These are phyloP conservation scores for Drosophila truncata DNA, from an alignment of 1,140 invertebrate species.

Conservation along the genomic window DNA sequence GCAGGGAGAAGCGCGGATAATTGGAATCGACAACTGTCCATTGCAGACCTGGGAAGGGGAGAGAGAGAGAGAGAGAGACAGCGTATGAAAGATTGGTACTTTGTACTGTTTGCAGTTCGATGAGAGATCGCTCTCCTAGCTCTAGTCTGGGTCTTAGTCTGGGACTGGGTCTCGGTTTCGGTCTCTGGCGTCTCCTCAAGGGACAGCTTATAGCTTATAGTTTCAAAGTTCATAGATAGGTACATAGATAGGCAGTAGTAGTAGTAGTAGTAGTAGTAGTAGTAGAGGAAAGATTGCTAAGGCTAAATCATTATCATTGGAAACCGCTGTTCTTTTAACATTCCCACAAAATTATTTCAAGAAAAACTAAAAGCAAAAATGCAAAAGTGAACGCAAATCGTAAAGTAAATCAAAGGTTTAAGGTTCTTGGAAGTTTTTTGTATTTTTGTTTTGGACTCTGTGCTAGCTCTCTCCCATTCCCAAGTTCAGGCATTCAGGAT, in stretches of 20 bases:
- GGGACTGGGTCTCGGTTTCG: slow-evolving; percentile 4
- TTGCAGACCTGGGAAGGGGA: slow-evolving; percentile 88
- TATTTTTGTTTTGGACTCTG: slow-evolving; percentile 71
- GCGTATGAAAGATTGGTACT: slow-evolving; percentile 79
- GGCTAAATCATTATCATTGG: slow-evolving; percentile 76
- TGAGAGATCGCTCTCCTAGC: slow-evolving; percentile 53
- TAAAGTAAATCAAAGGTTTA: slow-evolving; percentile 15
- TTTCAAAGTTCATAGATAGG: slow-evolving; percentile 40
- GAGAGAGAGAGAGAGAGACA: slow-evolving; percentile 85
- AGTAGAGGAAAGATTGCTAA: slow-evolving; percentile 76
- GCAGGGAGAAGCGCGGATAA: slow-evolving; percentile 88
- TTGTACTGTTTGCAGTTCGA: slow-evolving; percentile 39
- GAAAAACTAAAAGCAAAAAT: slow-evolving; percentile 27
- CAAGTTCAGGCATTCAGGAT: slow-evolving; percentile 81
- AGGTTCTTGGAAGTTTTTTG: slow-evolving; percentile 54
- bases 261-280: slow-evolving; percentile 62
- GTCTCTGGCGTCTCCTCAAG: slow-evolving; percentile 9
- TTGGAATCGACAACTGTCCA: slow-evolving; percentile 90
- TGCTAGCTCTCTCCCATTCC: slow-evolving; percentile 85
- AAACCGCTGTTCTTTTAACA: slow-evolving; percentile 50
- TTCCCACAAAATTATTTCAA: slow-evolving; percentile 40
- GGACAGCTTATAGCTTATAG: slow-evolving; percentile 30
- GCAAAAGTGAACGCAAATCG: slow-evolving; percentile 44
- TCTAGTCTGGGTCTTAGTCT: slow-evolving; percentile 32
- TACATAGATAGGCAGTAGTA: slow-evolving; percentile 58